Evolutionary conservation across 1,140 invertebrate species (phyloP).

Genomic region (Heliconius congener): DNA sequence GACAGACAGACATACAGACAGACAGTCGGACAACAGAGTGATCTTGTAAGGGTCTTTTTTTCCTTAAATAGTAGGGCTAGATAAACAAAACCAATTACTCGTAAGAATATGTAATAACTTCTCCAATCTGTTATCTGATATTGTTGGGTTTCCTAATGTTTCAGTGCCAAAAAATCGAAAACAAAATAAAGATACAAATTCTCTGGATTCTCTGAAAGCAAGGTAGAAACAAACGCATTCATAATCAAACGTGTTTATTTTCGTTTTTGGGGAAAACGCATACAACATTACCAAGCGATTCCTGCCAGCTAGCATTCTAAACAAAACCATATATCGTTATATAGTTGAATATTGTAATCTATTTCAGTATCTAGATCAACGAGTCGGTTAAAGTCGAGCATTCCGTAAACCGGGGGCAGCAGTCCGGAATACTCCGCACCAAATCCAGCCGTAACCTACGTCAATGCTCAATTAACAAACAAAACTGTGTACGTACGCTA

Average conservation of each 20-base stretch:
- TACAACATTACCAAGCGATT: neutral
- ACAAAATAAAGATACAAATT: no score
- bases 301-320: neutral
- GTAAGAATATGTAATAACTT: no score
- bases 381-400: slow-evolving; percentile 2
- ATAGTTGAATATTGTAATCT: neutral
- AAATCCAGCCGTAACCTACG: slow-evolving; percentile 45
- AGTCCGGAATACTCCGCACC: slow-evolving; percentile 36
- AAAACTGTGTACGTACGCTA: slow-evolving; percentile 26
- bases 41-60: no score
- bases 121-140: no score
- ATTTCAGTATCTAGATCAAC: slow-evolving; percentile 29
- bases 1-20: no score
- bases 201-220: no score
- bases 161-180: no score
- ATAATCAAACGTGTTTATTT: neutral
- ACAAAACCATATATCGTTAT: neutral
- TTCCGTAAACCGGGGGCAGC: slow-evolving; percentile 16
- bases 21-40: no score
- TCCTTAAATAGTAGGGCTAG: no score
- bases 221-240: neutral
- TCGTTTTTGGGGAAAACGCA: neutral
- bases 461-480: slow-evolving; percentile 44
- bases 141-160: no score
- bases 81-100: no score